phyloP scores from a whole-genome alignment of 2,797 vertebrate species.

The Iguana delicatissima region DNA sequence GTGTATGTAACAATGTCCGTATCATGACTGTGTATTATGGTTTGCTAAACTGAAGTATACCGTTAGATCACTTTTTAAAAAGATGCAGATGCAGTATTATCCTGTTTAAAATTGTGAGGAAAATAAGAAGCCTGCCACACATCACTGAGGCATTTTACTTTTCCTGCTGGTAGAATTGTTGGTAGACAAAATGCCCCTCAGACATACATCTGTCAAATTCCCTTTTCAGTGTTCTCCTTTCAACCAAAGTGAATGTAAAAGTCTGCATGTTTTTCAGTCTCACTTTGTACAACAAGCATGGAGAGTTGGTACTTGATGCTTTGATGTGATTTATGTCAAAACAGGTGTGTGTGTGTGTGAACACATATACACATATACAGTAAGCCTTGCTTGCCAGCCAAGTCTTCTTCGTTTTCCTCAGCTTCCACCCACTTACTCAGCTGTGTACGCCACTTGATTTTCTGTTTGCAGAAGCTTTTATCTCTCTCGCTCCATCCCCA shows the following conservation, averaged over 20 bases:
- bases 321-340: background rate
- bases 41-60: slow-evolving; percentile 3
- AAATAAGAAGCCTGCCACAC: background rate
- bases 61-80: background rate
- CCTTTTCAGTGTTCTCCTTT: slow-evolving; percentile 30
- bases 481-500: no score
- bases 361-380: background rate
- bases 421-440: background rate
- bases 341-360: background rate
- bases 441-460: background rate
- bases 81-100: no score
- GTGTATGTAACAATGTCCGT: background rate
- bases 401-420: background rate
- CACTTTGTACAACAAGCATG: background rate
- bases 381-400: background rate
- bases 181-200: background rate
- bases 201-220: background rate
- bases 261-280: slow-evolving; percentile 9
- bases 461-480: background rate
- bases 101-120: background rate
- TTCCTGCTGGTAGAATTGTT: slow-evolving; percentile 39
- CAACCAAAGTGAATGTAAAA: background rate
- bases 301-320: background rate
- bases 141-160: background rate
- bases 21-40: background rate